Base-by-base conservation (phyloP, 2,888 invertebrate species). In the Pristionchus japonicus region DNA sequence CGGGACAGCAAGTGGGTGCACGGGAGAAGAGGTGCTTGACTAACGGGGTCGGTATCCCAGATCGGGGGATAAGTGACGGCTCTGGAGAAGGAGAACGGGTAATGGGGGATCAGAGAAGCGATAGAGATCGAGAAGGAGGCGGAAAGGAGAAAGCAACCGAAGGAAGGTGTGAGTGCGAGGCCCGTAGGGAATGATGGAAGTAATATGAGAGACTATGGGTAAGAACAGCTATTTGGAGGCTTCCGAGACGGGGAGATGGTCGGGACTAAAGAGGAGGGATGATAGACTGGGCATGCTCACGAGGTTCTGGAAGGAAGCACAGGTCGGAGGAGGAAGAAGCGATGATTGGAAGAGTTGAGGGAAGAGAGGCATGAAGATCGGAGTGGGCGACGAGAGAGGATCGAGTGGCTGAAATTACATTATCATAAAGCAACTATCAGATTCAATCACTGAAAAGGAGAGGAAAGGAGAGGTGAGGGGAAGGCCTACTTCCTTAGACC, bases 301-400 rank as follows among this genome's bases (percentile, higher is more conserved):
- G 9, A 77, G 77, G 27, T 77, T 47, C 27, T 77, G 77, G 43
- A 77, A 70, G 47, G 82, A n/a, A 11, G 82, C 34, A 23, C 37
- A 52, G 4, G 34, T 52, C 1, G 52, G 57, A 20, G 83, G 85
- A 27, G 47, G 61, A 85, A 43, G 61, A 27, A 64, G 64, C 23
- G 64, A 40, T 17, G 40, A 47, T 64, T 85, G 85, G 85, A 85
- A 64, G 13, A 85, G 61, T 49, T 82, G 82, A 34, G 57, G 85
- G 43, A 64, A 43, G 64, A 85, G n/a, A 17, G 57, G 64, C 27
- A 57, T 31, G 61, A 64, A 64, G 37, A 37, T 31, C 13, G 82
- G 34, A 52, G 82, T 34, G 82, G 82, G 31, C 9, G 82, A 83
- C 20, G 52, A 31, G 82, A 52, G 0, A 17, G 82, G 77, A 15